phyloP scores from a whole-genome alignment of 1,140 invertebrate species.

The Ostrea edulis region DNA sequence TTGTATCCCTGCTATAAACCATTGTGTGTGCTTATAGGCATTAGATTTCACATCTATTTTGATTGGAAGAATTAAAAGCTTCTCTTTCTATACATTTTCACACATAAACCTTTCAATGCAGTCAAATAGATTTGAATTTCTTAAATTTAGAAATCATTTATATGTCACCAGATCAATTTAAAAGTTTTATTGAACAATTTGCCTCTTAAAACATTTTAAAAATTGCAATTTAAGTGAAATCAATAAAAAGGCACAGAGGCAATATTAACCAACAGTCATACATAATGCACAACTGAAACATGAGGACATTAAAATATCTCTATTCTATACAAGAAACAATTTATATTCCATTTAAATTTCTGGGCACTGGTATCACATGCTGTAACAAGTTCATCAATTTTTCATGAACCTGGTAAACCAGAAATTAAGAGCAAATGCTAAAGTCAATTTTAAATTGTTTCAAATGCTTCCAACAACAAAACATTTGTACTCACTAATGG shows the following conservation, averaged over 20 bases:
- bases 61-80: background rate
- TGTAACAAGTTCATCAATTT: background rate
- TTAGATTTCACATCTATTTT: background rate
- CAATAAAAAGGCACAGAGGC: background rate
- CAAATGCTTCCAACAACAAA: too few relatives aligned
- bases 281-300: background rate
- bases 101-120: background rate
- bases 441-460: background rate
- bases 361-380: background rate
- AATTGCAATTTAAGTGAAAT: background rate
- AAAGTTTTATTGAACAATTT: background rate
- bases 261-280: background rate
- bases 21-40: background rate
- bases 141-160: background rate
- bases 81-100: background rate
- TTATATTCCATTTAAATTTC: background rate
- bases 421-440: background rate
- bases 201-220: background rate
- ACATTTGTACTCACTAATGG: too few relatives aligned
- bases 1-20: background rate
- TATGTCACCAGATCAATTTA: background rate
- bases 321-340: background rate
- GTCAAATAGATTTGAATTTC: background rate
- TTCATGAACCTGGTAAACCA: background rate
- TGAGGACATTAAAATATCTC: background rate